phyloP scores from a whole-genome alignment of 2,797 vertebrate genomes.

The Tauraco hartlaubi region DNA sequence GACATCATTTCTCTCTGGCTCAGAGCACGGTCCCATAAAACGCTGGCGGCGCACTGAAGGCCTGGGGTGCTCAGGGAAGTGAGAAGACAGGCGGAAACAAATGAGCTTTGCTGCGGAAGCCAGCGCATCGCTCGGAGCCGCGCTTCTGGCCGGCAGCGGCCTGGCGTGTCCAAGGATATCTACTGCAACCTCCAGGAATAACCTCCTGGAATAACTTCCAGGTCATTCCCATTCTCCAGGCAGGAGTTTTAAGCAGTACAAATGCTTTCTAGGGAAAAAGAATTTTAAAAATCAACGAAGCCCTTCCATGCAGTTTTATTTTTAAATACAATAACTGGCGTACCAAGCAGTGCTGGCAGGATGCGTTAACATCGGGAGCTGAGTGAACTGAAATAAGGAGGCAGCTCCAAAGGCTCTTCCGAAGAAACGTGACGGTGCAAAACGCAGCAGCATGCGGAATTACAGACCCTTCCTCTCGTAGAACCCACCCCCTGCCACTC shows the following conservation, averaged over 20 bases:
- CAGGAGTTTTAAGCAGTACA: background rate
- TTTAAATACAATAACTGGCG: background rate
- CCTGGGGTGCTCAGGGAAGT: background rate
- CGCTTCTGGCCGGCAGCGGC: too few species aligned
- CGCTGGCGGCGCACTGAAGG: rapidly evolving
- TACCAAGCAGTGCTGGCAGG: rapidly evolving
- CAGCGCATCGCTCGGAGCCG: too few species aligned
- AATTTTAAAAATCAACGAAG: background rate
- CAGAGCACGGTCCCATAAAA: rapidly evolving
- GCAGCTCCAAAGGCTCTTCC: background rate
- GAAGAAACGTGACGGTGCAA: background rate
- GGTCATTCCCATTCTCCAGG: rapidly evolving
- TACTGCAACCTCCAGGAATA: background rate
- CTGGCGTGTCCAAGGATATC: rapidly evolving
- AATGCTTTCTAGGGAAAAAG: background rate
- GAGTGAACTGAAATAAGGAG: background rate
- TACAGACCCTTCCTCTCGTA: background rate
- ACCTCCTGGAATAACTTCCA: background rate
- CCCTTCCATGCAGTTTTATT: slow-evolving; percentile 22
- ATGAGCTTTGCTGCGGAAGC: background rate
- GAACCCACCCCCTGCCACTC: background rate
- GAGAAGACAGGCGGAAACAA: background rate
- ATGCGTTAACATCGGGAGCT: too few species aligned
- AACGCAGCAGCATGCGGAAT: background rate
- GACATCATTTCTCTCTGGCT: background rate